phyloP scores from a whole-genome alignment of 2,888 invertebrate species.

The Scrobipalpa atriplicella region DNA sequence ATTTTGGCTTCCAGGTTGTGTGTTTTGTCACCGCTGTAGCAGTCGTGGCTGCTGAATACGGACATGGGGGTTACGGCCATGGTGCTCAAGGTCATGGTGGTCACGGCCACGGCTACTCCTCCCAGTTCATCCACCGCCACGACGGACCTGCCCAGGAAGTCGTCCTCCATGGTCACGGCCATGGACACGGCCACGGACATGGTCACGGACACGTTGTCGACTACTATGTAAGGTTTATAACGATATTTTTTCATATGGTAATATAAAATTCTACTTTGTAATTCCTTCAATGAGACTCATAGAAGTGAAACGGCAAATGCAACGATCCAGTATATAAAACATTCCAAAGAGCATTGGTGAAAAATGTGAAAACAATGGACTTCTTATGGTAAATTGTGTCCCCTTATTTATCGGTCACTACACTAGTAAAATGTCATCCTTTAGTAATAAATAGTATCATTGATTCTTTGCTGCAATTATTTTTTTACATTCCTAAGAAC shows the following conservation, averaged over 20 bases:
- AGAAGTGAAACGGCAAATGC: too few relatives aligned
- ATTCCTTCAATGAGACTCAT: too few relatives aligned
- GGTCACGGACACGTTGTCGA: conserved; percentile 20
- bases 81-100: conserved; percentile 27
- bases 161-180: conserved; percentile 34
- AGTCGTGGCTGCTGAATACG: conserved; percentile 35
- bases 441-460: too few relatives aligned
- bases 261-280: too few relatives aligned
- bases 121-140: conserved; percentile 46
- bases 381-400: too few relatives aligned
- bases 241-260: not conserved
- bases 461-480: too few relatives aligned
- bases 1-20: conserved; percentile 36
- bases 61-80: not conserved
- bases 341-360: too few relatives aligned
- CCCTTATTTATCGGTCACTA: too few relatives aligned
- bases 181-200: conserved; percentile 23
- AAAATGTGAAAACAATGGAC: too few relatives aligned
- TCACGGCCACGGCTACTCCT: conserved; percentile 43
- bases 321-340: too few relatives aligned
- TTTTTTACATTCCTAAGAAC: not conserved
- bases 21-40: conserved; percentile 39
- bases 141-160: conserved; percentile 44
- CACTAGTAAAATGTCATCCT: too few relatives aligned
- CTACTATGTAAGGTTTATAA: conserved; percentile 15